Conservation (phyloP, 2,113 vertebrate genomes). For the Arothron firmamentum region DNA sequence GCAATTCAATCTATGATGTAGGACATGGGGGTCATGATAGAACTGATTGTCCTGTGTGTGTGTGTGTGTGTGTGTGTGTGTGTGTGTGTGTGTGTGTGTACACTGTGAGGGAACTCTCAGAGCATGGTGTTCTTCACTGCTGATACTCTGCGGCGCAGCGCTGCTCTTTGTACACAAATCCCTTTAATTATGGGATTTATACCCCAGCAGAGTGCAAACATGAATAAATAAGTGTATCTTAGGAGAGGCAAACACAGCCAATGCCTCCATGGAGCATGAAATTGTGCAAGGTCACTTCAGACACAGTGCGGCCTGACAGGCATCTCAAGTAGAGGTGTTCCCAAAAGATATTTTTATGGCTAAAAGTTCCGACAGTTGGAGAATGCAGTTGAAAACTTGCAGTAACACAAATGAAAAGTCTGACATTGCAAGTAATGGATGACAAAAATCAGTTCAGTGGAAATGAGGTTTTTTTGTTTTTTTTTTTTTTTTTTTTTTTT, state of each 20-base stretch:
- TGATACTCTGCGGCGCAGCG: conserved; percentile 55
- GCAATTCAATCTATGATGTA: conserved; percentile 36
- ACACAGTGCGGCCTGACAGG: conserved; percentile 40
- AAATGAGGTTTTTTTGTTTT: background rate
- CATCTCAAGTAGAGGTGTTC: conserved; percentile 46
- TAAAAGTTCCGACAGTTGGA: conserved; percentile 5
- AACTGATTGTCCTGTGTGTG: conserved; percentile 29
- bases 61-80: background rate
- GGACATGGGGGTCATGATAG: conserved; percentile 31
- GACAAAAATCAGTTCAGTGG: background rate
- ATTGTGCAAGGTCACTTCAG: conserved; percentile 61
- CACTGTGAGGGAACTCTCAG: conserved; percentile 16
- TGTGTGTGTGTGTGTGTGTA: background rate
- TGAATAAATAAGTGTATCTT: conserved; percentile 63
- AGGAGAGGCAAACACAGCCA: conserved; percentile 39
- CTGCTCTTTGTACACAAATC: conserved; percentile 69
- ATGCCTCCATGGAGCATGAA: conserved; percentile 34
- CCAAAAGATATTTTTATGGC: conserved; percentile 4
- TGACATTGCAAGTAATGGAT: background rate
- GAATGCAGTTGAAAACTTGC: background rate
- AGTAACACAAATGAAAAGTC: background rate
- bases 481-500: too few relatives aligned
- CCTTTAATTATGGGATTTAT: conserved; percentile 72
- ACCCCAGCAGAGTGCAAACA: conserved; percentile 47
- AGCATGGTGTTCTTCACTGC: conserved; percentile 32